Evolutionary conservation across 1,140 invertebrate genomes (phyloP).

Genomic region (Brachionus manjavacas): DNA sequence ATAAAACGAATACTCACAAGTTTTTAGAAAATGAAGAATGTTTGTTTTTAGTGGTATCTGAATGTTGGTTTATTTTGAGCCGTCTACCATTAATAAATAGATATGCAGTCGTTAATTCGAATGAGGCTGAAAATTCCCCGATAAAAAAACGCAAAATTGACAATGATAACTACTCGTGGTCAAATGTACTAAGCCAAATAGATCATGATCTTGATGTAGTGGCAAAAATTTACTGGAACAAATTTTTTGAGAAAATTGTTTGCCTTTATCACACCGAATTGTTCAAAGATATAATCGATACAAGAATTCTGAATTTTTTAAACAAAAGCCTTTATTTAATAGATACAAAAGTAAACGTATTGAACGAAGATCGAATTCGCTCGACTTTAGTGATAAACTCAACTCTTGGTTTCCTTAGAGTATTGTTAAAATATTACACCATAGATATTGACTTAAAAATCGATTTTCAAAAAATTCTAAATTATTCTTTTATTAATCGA

Average conservation of each 20-base stretch:
- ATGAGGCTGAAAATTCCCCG: not conserved
- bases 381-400: not conserved
- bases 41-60: not conserved
- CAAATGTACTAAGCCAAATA: not conserved
- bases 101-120: not conserved
- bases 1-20: not conserved
- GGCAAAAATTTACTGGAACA: not conserved
- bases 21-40: not conserved
- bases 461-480: not conserved
- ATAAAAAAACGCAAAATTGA: constrained; percentile 13
- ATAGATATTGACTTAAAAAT: not conserved
- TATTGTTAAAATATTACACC: not conserved
- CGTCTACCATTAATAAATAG: not conserved
- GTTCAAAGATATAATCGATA: not conserved
- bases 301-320: not conserved
- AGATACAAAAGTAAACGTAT: not conserved
- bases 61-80: not conserved
- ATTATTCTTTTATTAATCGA: not conserved
- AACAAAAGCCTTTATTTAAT: not conserved
- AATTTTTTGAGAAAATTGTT: not conserved
- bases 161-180: not conserved
- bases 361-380: not conserved
- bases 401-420: not conserved
- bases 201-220: not conserved
- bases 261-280: not conserved